Evolutionary conservation across 2,113 vertebrate species (phyloP), one percentile per base, ranked within the genome.

Genomic region (Sardina pilchardus): DNA sequence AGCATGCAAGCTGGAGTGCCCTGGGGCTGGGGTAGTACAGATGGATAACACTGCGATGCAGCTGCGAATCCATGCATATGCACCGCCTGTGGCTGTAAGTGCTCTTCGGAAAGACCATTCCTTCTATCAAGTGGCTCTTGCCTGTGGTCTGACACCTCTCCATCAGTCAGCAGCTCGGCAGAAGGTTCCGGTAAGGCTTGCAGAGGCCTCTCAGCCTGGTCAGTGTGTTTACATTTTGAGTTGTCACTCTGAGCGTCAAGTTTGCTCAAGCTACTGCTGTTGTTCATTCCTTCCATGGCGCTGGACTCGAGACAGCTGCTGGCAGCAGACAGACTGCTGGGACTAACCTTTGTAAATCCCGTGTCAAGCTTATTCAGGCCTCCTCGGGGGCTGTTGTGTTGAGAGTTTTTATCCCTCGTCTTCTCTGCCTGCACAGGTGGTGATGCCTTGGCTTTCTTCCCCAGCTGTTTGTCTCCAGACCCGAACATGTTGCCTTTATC

Each of bases 1-100:
- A 88, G 87, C 50, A 91, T 85, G 42, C 81, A 88, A 30, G 30
- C 86, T 88, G 87, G 14, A 89, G 53, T 86, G 90, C 45, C 81
- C 82, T 90, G 89, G 14, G 71, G 82, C 48, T 75, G 43, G 19
- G 85, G 86, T 56, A 85, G 82, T 59, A 47, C 47, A 34, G 50
- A 67, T 75, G 21, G 10, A 82, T 81, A 80, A 59, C 83, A 83
- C 17, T 75, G 3, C 30, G 48, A 26, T 67, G 71, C 63, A 80
- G n/a, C 9, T 75, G 83, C 34, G 83, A 17, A 26, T 84, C 39
- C 78, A 16, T 85, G 9, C 67, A 82, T 30, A 81, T 24, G 30
- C 12, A 44, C 50, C 43, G 47, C 42, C 81, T 88, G 26, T 2
- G 53, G 53, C 26, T 42, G 16, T 34, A 48, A 7, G 83, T 47